Percentiles rank a stretch among this genome's conserved stretches.
phyloP scores from a whole-genome alignment of 2,113 vertebrate genomes.

The Laticauda laticaudata region DNA sequence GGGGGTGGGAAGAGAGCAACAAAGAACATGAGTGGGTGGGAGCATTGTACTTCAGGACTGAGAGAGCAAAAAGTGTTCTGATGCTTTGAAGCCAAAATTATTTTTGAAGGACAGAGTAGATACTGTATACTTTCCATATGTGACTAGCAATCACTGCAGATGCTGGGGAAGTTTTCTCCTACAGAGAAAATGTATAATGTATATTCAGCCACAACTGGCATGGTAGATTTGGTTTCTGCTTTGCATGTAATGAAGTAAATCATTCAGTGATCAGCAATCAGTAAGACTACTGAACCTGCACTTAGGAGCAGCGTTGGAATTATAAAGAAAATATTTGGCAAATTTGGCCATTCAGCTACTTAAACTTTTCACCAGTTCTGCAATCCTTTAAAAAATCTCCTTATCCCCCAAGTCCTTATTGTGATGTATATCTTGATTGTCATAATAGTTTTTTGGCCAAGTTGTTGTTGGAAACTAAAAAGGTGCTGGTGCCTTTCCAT shows the following conservation, averaged over 20 bases:
- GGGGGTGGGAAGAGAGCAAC: neutral
- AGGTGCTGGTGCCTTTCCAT: neutral
- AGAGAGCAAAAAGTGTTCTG: neutral
- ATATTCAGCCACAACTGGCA: neutral
- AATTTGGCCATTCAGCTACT: neutral
- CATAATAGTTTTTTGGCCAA: neutral
- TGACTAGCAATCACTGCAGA: neutral
- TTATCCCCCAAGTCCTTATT: too few relatives aligned
- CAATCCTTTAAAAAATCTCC: neutral
- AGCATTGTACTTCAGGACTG: neutral
- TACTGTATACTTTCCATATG: neutral
- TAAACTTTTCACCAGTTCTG: neutral
- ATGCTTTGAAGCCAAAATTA: neutral
- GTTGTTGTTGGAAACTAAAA: neutral
- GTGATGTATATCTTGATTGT: neutral
- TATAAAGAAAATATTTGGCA: neutral
- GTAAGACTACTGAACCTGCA: neutral
- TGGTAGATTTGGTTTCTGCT: neutral
- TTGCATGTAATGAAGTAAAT: neutral
- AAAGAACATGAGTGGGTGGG: neutral
- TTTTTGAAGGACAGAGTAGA: neutral
- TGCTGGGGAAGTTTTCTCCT: neutral
- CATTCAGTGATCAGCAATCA: neutral
- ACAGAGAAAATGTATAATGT: constrained; percentile 9
- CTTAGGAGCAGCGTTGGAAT: neutral